These are phyloP conservation scores for Loxodonta africana DNA, from an alignment of 2,113 vertebrate genomes.

Conservation along the genomic window DNA sequence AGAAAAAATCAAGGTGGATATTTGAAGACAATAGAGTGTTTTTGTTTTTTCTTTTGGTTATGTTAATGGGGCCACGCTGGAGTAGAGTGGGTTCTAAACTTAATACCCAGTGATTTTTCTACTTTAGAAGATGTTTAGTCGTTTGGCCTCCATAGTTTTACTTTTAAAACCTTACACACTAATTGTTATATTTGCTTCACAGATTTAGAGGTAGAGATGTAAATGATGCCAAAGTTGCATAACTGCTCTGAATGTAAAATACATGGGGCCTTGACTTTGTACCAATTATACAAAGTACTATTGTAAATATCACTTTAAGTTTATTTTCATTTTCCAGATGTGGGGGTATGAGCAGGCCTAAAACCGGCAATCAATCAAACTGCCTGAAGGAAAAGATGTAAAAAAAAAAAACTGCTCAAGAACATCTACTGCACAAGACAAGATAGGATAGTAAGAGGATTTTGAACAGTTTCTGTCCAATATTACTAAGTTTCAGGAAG, in stretches of 20 bases:
- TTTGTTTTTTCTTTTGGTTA: neutral
- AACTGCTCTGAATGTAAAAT: neutral
- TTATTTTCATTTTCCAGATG: slow-evolving; percentile 26
- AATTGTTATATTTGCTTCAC: neutral
- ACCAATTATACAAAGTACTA: neutral
- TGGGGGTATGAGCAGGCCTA: neutral
- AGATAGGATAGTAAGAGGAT: neutral
- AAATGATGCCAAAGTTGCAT: neutral
- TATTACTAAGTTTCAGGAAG: slow-evolving; percentile 41
- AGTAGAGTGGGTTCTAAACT: neutral
- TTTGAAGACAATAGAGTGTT: neutral
- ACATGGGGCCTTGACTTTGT: neutral
- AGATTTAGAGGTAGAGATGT: neutral
- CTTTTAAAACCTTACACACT: neutral
- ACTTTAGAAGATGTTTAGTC: neutral
- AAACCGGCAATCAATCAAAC: neutral
- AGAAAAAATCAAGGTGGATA: neutral
- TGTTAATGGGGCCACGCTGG: neutral
- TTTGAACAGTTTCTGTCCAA: neutral
- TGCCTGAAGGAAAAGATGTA: neutral
- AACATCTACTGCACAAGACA: neutral
- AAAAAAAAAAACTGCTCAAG: neutral
- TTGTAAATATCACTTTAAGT: neutral
- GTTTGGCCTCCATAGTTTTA: neutral
- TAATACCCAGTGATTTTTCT: slow-evolving; percentile 12